phyloP scores from a whole-genome alignment of 2,888 invertebrate species.

The Eristalis intricaria region DNA sequence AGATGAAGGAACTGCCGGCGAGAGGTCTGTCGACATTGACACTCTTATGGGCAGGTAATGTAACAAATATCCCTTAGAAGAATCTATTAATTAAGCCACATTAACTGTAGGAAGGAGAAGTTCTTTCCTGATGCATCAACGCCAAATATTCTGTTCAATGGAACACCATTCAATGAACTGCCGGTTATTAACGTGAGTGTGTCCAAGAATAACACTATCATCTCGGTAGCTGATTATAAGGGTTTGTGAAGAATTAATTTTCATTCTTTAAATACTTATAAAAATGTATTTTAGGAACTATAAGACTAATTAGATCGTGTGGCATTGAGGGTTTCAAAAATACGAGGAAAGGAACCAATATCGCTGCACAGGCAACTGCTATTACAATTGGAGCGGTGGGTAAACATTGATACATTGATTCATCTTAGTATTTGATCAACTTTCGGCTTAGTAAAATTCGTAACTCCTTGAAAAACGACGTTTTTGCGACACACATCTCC shows the following conservation, averaged over 20 bases:
- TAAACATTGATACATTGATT: constrained; percentile 54
- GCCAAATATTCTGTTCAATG: constrained; percentile 87
- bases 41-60: constrained; percentile 84
- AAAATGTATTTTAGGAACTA: constrained; percentile 80
- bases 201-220: constrained; percentile 93
- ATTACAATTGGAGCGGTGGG: constrained; percentile 89
- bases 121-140: constrained; percentile 89
- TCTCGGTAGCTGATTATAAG: constrained; percentile 87
- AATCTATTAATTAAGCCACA: background rate
- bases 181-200: constrained; percentile 92
- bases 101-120: constrained; percentile 83
- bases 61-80: background rate
- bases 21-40: constrained; percentile 88
- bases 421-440: too few species aligned
- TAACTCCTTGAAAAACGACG: too few species aligned
- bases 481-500: too few species aligned
- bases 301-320: constrained; percentile 87
- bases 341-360: constrained; percentile 96
- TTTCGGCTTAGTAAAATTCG: too few species aligned
- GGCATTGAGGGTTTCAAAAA: constrained; percentile 98
- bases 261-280: background rate
- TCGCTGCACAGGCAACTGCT: constrained; percentile 97
- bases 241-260: constrained; percentile 81
- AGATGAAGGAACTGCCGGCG: constrained; percentile 91
- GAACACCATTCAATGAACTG: constrained; percentile 88